phyloP scores from a whole-genome alignment of 2,797 vertebrate species.

The Nasua narica region DNA sequence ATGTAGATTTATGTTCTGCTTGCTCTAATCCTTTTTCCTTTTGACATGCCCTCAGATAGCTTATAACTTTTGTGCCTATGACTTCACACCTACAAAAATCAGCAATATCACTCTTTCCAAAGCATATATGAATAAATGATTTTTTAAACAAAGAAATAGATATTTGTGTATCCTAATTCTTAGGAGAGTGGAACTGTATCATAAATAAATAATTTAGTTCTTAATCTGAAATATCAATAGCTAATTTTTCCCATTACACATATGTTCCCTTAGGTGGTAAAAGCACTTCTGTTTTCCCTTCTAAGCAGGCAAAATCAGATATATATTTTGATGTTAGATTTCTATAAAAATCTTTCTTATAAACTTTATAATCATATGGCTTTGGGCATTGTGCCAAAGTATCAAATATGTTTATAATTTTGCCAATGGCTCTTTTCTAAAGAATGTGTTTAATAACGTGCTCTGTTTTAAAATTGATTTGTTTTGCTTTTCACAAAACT shows the following conservation, averaged over 20 bases:
- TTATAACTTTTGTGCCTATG: background rate
- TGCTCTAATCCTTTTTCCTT: background rate
- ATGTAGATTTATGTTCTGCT: background rate
- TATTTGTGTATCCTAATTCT: background rate
- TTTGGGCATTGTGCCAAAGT: background rate
- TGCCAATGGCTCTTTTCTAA: background rate
- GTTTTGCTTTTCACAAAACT: background rate
- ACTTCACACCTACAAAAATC: background rate
- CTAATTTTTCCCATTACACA: background rate
- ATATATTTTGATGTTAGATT: background rate
- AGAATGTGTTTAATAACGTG: background rate
- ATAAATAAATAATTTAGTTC: background rate
- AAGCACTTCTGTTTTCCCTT: background rate
- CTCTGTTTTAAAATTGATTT: background rate
- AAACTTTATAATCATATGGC: background rate
- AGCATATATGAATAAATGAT: background rate
- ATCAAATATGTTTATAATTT: background rate
- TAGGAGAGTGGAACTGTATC: background rate
- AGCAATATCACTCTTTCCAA: background rate
- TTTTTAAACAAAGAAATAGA: background rate
- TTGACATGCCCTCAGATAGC: background rate
- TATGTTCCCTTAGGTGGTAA: background rate
- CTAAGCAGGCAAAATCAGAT: background rate
- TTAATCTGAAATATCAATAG: conserved; percentile 19
- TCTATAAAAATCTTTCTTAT: background rate